These are phyloP conservation scores for Pterocles burchelli DNA, from an alignment of 2,113 vertebrate genomes.

Conservation along the genomic window DNA sequence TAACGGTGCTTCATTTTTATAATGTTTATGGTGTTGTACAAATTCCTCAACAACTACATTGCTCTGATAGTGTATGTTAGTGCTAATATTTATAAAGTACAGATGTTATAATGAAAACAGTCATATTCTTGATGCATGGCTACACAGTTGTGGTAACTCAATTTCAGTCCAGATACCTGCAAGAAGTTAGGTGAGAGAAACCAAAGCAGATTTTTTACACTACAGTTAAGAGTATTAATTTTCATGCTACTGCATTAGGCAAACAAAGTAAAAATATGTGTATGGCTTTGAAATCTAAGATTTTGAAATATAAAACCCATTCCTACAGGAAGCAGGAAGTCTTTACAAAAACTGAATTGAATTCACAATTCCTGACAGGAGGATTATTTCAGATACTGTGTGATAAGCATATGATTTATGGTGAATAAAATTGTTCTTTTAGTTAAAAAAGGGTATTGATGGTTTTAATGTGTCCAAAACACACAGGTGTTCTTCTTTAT, in stretches of 20 bases:
- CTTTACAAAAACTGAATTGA: background rate
- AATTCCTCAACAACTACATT: background rate
- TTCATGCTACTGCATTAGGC: background rate
- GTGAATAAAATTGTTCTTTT: background rate
- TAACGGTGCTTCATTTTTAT: background rate
- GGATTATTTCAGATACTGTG: background rate
- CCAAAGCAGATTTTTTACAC: background rate
- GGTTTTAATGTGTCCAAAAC: background rate
- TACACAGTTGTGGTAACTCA: background rate
- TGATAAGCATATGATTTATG: background rate
- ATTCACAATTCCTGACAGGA: background rate
- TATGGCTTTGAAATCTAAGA: background rate
- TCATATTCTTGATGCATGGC: background rate
- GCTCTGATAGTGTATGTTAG: background rate
- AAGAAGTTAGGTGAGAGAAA: background rate
- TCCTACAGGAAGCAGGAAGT: background rate
- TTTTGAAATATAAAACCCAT: background rate
- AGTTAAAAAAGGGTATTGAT: background rate
- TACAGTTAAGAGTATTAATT: background rate
- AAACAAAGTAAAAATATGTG: background rate
- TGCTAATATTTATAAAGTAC: background rate
- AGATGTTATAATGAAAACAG: background rate
- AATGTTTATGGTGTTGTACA: background rate
- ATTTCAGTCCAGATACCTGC: rapidly evolving
- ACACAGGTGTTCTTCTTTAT: background rate